Base-by-base conservation (phyloP, 1,140 invertebrate genomes). In the Eupeodes corollae region DNA sequence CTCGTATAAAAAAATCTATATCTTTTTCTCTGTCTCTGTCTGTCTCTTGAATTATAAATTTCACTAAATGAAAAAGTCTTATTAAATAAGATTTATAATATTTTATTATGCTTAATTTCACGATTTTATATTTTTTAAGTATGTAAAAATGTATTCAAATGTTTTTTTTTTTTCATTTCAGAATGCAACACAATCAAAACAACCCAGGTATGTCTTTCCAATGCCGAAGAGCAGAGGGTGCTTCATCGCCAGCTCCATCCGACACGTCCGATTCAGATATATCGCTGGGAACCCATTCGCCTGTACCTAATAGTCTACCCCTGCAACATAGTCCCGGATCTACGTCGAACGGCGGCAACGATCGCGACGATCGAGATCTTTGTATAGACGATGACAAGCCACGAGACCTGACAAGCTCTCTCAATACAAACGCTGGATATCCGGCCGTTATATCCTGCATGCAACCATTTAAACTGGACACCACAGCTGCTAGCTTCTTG, bases 231-330 rank as follows among this genome's bases (percentile, higher is more conserved):
- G 58, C 59, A 6, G 65, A 68, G 19, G 59, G 61, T 15, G 61
- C 56, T 6, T 55, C 63, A 8, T 68, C 66, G 18, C 66, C 66
- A 14, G 64, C 59, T 15, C 60, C 65, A 19, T 68, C 66, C 42
- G 63, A 73, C 8, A 73, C 73, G 49, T 72, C 70, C 38, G 73
- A 75, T 49, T 74, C 73, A 42, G 72, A 74, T 51, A 75, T 75
- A 46, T 74, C 73, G 13, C 54, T 75, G 47, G 74, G 74, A 31
- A 73, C 73, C 2, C 73, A 76, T 50, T 75, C 73, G 13, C 74
- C 74, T 0, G 72, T 74, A 41, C 67, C 71, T 26, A 68, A 64
- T 43, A 68, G 61, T 47, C 42, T 68, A 39, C 63, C 68, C 33
- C 48, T 68, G 45, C 66, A 68, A 48, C 65, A 68, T 42, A 68